These are phyloP conservation scores for Nesometra sesokonis DNA, from an alignment of 35 echinoderm and acorn worm genomes.

Conservation along the genomic window DNA sequence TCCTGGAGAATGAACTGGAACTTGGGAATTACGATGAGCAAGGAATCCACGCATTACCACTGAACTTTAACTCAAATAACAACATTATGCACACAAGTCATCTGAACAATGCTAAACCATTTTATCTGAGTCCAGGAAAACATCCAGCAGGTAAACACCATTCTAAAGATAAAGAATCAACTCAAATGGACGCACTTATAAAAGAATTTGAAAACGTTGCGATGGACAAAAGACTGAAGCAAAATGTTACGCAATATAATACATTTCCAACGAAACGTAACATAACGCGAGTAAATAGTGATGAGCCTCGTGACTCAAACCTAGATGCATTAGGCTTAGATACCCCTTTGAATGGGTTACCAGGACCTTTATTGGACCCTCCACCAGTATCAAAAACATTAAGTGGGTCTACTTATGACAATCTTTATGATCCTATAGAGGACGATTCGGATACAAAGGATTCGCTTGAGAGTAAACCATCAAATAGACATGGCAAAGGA, in stretches of 20 bases:
- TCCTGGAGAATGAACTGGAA: not conserved
- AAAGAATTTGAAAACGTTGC: not conserved
- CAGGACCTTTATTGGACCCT: not conserved
- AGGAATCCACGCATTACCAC: not conserved
- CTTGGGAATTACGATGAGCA: not conserved
- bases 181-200: not conserved
- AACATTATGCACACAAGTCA: not conserved
- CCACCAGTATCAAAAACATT: not conserved
- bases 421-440: not conserved
- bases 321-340: not conserved
- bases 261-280: not conserved
- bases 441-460: not conserved
- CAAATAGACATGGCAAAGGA: not conserved
- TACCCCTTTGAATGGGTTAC: not conserved
- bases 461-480: too few species aligned
- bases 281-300: not conserved
- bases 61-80: not conserved
- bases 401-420: not conserved
- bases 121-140: not conserved
- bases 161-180: not conserved
- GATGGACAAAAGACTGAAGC: not conserved
- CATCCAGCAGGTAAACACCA: not conserved
- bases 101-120: not conserved
- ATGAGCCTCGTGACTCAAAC: not conserved
- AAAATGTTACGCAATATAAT: not conserved